phyloP scores from a whole-genome alignment of 2,797 vertebrate species.

The Molossus alvarezi region DNA sequence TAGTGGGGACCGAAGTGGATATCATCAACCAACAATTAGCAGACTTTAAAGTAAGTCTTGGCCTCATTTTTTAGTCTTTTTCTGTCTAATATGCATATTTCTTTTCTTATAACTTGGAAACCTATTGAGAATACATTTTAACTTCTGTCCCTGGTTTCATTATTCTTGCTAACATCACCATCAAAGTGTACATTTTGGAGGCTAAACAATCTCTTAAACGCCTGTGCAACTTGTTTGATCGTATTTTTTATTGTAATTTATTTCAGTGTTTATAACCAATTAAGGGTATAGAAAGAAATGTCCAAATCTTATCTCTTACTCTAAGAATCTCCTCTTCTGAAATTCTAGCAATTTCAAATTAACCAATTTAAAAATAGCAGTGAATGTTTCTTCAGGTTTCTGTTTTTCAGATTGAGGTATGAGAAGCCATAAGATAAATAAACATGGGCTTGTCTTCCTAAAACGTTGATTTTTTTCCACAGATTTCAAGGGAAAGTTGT shows the following conservation, averaged over 20 bases:
- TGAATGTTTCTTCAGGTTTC: neutral
- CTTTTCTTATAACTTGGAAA: constrained; percentile 61
- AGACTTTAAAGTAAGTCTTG: constrained; percentile 96
- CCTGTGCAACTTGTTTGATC: constrained; percentile 24
- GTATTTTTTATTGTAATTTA: constrained; percentile 63
- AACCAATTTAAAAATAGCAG: constrained; percentile 54
- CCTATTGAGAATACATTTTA: neutral
- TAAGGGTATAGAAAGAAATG: constrained; percentile 66
- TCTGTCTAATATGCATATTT: neutral
- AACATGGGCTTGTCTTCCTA: constrained; percentile 29
- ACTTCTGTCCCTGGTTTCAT: neutral
- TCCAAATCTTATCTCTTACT: constrained; percentile 59
- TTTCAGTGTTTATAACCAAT: constrained; percentile 61
- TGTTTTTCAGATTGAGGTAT: constrained; percentile 66
- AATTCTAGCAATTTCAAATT: constrained; percentile 64
- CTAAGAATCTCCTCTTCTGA: constrained; percentile 48
- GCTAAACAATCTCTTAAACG: constrained; percentile 46
- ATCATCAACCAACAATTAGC: constrained; percentile 96
- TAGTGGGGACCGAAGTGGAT: constrained; percentile 97
- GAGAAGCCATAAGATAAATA: constrained; percentile 16
- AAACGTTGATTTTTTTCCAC: constrained; percentile 18
- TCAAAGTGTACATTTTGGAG: neutral
- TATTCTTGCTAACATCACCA: constrained; percentile 16
- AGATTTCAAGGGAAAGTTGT: constrained; percentile 20
- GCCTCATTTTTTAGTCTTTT: rapidly evolving